phyloP scores from a whole-genome alignment of 2,888 invertebrate genomes.

The Agrochola lota region DNA sequence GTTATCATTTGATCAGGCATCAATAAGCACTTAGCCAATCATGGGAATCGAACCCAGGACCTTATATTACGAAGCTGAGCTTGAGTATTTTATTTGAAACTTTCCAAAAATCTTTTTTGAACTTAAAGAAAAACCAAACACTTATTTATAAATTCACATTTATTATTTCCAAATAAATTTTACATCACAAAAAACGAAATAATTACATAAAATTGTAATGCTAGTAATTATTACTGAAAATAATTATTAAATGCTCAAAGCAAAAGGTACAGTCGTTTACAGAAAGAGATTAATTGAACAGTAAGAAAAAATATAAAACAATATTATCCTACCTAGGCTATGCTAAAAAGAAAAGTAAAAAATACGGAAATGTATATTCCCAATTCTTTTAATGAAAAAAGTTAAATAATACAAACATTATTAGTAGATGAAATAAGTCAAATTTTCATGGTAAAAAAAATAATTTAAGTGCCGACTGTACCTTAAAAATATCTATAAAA shows the following conservation, averaged over 20 bases:
- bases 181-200: slow-evolving; percentile 73
- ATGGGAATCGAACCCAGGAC: not conserved
- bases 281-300: slow-evolving; percentile 40
- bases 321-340: not conserved
- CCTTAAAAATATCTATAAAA: slow-evolving; percentile 52
- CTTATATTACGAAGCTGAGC: not conserved
- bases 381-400: too few relatives aligned
- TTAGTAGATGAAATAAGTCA: not conserved
- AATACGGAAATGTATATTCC: not conserved
- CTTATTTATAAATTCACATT: slow-evolving; percentile 80
- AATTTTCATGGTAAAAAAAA: slow-evolving; percentile 36
- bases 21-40: not conserved
- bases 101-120: not conserved
- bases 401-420: not conserved
- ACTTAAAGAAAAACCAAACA: slow-evolving; percentile 58
- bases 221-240: slow-evolving; percentile 45
- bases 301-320: not conserved
- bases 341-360: not conserved
- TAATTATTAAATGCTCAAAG: slow-evolving; percentile 46
- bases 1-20: too few relatives aligned
- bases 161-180: slow-evolving; percentile 79
- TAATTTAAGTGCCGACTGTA: slow-evolving; percentile 49
- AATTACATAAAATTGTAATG: slow-evolving; percentile 56
- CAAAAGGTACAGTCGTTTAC: slow-evolving; percentile 57
- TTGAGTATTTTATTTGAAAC: too few relatives aligned